These are phyloP conservation scores for Tenthredo livida DNA, from an alignment of 2,888 invertebrate genomes.

Conservation along the genomic window DNA sequence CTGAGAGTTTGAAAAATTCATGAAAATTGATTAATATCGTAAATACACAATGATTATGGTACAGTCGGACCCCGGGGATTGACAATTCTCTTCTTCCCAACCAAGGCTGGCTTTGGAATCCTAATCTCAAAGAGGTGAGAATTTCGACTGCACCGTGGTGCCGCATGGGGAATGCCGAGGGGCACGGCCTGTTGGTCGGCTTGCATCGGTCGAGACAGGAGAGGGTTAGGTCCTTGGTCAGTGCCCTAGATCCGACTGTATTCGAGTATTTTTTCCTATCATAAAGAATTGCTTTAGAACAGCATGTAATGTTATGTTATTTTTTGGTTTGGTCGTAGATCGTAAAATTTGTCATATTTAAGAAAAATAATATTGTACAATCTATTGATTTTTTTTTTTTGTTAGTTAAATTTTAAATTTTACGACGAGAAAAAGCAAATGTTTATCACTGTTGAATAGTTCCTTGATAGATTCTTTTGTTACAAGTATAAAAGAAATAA, in stretches of 20 bases:
- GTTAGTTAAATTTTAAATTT: slow-evolving; percentile 26
- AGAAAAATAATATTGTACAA: slow-evolving; percentile 1
- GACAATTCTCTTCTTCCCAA: no score
- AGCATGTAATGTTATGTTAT: neutral
- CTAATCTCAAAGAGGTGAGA: no score
- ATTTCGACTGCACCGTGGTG: no score
- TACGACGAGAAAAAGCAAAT: slow-evolving; percentile 26
- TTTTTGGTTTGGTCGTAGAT: neutral
- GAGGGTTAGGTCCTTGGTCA: no score
- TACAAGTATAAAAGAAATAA: slow-evolving; percentile 16
- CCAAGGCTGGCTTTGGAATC: no score
- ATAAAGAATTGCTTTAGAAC: neutral
- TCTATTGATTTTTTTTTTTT: slow-evolving; percentile 28
- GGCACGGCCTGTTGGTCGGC: no score
- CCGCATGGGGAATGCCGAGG: no score
- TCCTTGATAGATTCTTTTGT: slow-evolving; percentile 24
- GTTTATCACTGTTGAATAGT: slow-evolving; percentile 37
- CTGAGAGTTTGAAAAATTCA: neutral
- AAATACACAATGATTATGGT: slow-evolving; percentile 1
- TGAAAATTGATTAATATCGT: neutral
- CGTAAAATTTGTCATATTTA: slow-evolving; percentile 10
- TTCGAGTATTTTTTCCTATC: neutral
- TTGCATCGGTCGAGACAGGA: no score
- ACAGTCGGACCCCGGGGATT: neutral
- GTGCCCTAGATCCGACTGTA: no score